phyloP scores from a whole-genome alignment of 2,113 vertebrate genomes.

The Artemisiospiza belli region DNA sequence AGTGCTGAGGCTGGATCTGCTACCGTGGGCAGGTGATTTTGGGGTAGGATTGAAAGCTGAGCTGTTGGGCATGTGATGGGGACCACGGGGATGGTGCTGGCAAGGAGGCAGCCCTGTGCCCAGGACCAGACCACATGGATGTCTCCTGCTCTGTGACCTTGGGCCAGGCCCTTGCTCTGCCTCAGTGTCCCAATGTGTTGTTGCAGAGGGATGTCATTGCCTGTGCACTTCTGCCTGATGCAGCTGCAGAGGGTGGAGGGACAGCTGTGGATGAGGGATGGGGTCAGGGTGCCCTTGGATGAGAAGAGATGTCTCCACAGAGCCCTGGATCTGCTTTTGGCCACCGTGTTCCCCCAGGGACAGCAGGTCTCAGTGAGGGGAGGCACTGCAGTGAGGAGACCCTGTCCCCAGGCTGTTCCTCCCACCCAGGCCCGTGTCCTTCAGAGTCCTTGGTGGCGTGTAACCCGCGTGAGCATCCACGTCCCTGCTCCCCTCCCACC shows the following conservation, averaged over 20 bases:
- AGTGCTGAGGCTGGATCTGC: background rate
- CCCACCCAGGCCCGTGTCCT: background rate
- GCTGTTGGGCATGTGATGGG: background rate
- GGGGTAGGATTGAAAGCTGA: background rate
- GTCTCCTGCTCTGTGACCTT: constrained; percentile 8
- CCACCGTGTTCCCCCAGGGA: rapidly evolving
- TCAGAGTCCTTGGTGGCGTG: constrained; percentile 23
- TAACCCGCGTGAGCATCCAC: background rate
- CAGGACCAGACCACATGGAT: background rate
- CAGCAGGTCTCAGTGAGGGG: background rate
- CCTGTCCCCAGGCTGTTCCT: background rate
- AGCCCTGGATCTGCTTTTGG: background rate
- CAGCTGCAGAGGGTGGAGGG: background rate
- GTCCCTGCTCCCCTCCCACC: background rate
- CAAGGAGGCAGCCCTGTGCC: background rate
- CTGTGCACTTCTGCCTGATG: background rate
- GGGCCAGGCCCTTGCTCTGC: background rate
- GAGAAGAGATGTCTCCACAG: background rate
- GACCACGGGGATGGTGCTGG: background rate
- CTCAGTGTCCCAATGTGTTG: background rate
- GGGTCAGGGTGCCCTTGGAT: background rate
- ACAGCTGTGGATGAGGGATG: background rate
- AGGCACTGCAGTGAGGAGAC: background rate
- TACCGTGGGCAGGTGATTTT: background rate
- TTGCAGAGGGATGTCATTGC: background rate